phyloP scores from a whole-genome alignment of 2,888 invertebrate species.

The Volucella inflata region DNA sequence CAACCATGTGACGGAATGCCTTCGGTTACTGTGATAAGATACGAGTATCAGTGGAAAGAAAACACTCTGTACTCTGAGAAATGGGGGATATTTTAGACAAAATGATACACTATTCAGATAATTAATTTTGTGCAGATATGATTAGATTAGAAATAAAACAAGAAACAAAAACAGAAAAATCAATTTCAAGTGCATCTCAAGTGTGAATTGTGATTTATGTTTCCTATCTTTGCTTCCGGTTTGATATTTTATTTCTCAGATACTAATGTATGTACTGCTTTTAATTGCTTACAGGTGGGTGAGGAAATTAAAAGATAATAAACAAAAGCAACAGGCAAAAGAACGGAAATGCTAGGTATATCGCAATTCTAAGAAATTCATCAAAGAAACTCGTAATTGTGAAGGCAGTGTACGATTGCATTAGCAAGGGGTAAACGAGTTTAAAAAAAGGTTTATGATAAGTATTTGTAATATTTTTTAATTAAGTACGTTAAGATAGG shows the following conservation, averaged over 20 bases:
- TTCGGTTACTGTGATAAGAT: constrained; percentile 49
- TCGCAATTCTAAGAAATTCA: too few relatives aligned
- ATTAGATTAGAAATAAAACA: constrained; percentile 1
- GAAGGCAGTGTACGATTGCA: too few relatives aligned
- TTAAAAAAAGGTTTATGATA: too few relatives aligned
- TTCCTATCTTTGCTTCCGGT: constrained; percentile 41
- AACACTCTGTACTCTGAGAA: neutral
- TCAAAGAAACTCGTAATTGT: too few relatives aligned
- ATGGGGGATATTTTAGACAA: too few relatives aligned
- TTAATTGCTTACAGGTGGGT: neutral
- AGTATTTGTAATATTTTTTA: too few relatives aligned
- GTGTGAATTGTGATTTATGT: neutral
- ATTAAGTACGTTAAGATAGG: too few relatives aligned
- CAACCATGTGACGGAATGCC: constrained; percentile 51
- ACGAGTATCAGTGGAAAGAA: neutral
- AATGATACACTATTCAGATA: too few relatives aligned
- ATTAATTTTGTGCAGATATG: neutral
- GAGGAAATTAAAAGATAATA: constrained; percentile 18
- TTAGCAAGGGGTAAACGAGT: too few relatives aligned
- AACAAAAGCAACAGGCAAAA: too few relatives aligned
- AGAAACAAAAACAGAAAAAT: constrained; percentile 6
- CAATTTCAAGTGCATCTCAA: constrained; percentile 4
- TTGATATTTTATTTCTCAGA: neutral
- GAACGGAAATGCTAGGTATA: too few relatives aligned
- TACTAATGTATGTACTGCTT: constrained; percentile 1